Conservation (phyloP, 2,113 vertebrate genomes). For the Perca fluviatilis region DNA sequence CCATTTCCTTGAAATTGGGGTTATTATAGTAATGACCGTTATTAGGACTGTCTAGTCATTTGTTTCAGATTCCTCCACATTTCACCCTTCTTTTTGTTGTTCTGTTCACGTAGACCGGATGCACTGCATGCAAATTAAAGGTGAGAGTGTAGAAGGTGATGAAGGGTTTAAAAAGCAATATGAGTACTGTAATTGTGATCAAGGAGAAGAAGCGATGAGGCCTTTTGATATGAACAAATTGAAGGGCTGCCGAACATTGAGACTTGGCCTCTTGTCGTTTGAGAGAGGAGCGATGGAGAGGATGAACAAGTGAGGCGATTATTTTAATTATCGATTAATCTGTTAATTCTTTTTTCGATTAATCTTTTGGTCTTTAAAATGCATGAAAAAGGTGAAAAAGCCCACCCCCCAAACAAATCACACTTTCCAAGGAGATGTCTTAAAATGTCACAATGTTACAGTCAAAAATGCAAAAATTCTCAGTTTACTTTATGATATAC, state of each 20-base stretch:
- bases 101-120: constrained; percentile 19
- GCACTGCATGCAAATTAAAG: constrained; percentile 30
- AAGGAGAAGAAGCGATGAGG: not conserved
- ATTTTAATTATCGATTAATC: not conserved
- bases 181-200: not conserved
- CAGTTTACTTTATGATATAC: not conserved
- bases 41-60: constrained; percentile 69
- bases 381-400: too few relatives aligned
- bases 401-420: too few relatives aligned
- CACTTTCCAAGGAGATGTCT: too few relatives aligned
- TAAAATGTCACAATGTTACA: not conserved
- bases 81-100: constrained; percentile 18
- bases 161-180: not conserved
- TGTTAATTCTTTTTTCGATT: too few relatives aligned
- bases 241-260: not conserved
- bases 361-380: too few relatives aligned
- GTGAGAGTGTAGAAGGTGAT: constrained; percentile 3
- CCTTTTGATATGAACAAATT: not conserved
- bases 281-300: not conserved
- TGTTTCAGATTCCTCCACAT: constrained; percentile 61
- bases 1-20: constrained; percentile 78
- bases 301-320: too few relatives aligned
- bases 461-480: not conserved
- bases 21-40: constrained; percentile 78
- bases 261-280: too few relatives aligned